Base-by-base conservation (phyloP, 1,140 invertebrate genomes). In the Caenorhabditis tropicalis region DNA sequence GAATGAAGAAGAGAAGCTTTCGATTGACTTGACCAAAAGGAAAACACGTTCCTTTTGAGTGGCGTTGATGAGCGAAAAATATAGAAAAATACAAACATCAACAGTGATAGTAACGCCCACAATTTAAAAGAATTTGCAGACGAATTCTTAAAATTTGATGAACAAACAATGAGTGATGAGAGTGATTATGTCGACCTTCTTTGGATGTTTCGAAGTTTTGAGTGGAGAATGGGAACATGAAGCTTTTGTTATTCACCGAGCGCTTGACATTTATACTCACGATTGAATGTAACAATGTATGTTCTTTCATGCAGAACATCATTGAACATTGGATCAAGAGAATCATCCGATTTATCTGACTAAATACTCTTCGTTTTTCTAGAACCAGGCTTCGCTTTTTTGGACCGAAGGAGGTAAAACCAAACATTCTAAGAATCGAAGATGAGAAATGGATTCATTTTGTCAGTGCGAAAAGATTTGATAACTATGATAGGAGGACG, bases 31-130 rank as follows among this genome's bases (percentile, higher is more conserved):
- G 36, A 43, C 36, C 16, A 9, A 10, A 10, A 43, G n/a, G 12
- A 21, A 74, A 74, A 74, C 65, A 74, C 36, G 65, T 74, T 43
- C 33, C 36, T n/a, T 43, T 74, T 74, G 12, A 31, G 39, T 43
- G 39, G 39, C 39, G 39, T 43, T 74, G 36, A 43, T 24, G 29
- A 43, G 24, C 16, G 19, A 31, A 74, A 74, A 74, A 39, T 43
- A 43, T 74, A 43, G 65, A 74, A 74, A 43, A 43, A 43, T 74
- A 74, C 65, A 74, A 74, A 74, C 65, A 74, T 74, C 65, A 46
- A 31, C 0, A 51, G 5, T 36, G 33, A 33, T 39, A 21, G 36
- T n/a, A 27, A 74, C 36, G 36, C n/a, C 65, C n/a, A 74, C n/a
- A 27, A 43, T 31, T 39, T 43, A 31, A 74, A 74, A 43, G n/a